Evolutionary conservation across 2,888 invertebrate genomes (phyloP).

Genomic region (Leucania comma): DNA sequence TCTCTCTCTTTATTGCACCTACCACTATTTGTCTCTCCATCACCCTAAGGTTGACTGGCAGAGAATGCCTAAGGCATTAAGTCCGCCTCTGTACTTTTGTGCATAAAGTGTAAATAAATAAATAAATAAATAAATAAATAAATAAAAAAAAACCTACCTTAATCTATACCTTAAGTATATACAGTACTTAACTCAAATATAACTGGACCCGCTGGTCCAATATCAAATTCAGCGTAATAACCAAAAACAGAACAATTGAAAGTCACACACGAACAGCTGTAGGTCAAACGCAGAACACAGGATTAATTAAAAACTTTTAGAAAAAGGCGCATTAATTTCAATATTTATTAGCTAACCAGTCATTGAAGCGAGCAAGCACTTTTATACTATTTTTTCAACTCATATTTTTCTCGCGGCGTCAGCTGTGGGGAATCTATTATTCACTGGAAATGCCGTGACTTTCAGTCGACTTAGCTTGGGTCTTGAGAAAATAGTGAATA

Average conservation of each 20-base stretch:
- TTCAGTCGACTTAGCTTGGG: background rate
- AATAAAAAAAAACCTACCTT: too few species aligned
- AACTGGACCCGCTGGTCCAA: background rate
- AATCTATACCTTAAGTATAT: too few species aligned
- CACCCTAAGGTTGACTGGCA: too few species aligned
- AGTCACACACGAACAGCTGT: slow-evolving; percentile 12
- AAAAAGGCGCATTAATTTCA: slow-evolving; percentile 20
- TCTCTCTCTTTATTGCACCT: too few species aligned
- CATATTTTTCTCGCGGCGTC: slow-evolving; percentile 12
- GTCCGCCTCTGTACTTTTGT: too few species aligned
- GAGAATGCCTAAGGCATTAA: too few species aligned
- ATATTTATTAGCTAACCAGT: slow-evolving; percentile 23
- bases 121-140: too few species aligned
- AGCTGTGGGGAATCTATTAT: slow-evolving; percentile 27
- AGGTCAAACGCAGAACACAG: slow-evolving; percentile 25
- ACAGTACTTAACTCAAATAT: background rate
- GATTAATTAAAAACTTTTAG: slow-evolving; percentile 42
- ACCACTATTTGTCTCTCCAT: too few species aligned
- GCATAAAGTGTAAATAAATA: too few species aligned
- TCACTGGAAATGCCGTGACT: background rate
- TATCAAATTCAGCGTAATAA: background rate
- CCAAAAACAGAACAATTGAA: slow-evolving; percentile 19
- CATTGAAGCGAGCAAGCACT: slow-evolving; percentile 14
- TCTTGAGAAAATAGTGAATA: background rate
- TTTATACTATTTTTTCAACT: slow-evolving; percentile 26